These are phyloP conservation scores for Egretta garzetta DNA, from an alignment of 2,113 vertebrate genomes.

Conservation along the genomic window DNA sequence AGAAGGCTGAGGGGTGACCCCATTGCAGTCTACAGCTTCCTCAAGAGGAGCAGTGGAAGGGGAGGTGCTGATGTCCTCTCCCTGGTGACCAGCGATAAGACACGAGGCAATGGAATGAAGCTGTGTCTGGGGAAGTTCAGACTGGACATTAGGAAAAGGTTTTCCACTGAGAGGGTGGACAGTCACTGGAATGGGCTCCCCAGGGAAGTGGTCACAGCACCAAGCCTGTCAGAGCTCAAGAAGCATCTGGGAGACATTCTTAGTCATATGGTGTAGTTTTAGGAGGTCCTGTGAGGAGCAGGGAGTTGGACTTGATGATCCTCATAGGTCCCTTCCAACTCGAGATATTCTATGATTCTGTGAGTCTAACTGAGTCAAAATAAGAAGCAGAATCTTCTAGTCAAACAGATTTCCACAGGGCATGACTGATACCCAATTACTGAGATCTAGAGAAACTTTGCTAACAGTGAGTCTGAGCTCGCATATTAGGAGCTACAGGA, in stretches of 20 bases:
- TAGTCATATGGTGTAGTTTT: not conserved
- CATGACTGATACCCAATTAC: not conserved
- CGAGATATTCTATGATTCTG: not conserved
- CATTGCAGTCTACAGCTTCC: not conserved
- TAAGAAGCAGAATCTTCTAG: not conserved
- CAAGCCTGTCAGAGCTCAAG: not conserved
- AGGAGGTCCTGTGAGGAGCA: not conserved
- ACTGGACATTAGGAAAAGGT: not conserved
- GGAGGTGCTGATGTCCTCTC: not conserved
- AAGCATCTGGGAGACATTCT: not conserved
- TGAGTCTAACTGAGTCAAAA: not conserved
- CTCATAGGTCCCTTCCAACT: not conserved
- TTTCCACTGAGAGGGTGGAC: not conserved
- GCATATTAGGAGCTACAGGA: not conserved
- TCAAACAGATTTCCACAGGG: not conserved
- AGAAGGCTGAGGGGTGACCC: not conserved
- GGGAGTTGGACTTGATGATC: not conserved
- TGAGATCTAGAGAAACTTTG: not conserved
- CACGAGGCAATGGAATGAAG: not conserved
- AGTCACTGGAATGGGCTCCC: not conserved
- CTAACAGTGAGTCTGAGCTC: not conserved
- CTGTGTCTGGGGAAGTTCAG: accelerated
- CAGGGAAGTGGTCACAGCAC: not conserved
- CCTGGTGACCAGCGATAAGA: not conserved
- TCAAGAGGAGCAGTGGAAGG: not conserved